Evolutionary conservation across 2,797 vertebrate genomes (phyloP).

Genomic region (Epinephelus malabaricus): DNA sequence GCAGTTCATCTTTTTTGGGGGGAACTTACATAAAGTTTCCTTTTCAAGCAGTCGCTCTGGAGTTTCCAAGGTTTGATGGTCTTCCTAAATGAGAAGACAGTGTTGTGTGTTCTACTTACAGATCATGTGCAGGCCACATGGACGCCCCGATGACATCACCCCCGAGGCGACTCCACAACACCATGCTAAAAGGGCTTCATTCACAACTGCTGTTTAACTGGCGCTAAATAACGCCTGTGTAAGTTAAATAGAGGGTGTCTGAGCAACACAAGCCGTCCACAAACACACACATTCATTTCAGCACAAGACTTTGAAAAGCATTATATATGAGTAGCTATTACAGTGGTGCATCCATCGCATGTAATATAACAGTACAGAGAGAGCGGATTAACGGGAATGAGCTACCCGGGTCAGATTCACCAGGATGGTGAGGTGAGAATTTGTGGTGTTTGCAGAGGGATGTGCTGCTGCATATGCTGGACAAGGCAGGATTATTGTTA

Average conservation of each 20-base stretch:
- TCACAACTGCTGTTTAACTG: slow-evolving; percentile 78
- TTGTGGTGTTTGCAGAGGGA: slow-evolving; percentile 55
- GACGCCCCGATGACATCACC: slow-evolving; percentile 78
- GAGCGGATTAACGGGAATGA: slow-evolving; percentile 45
- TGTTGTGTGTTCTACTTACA: slow-evolving; percentile 66
- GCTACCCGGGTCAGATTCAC: slow-evolving; percentile 21
- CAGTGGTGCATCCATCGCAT: slow-evolving; percentile 35
- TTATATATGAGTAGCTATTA: slow-evolving; percentile 49
- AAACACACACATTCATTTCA: slow-evolving; percentile 57
- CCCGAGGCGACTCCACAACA: slow-evolving; percentile 55
- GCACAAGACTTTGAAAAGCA: slow-evolving; percentile 39
- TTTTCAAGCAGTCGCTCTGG: slow-evolving; percentile 41
- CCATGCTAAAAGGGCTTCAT: slow-evolving; percentile 71
- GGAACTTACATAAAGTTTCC: slow-evolving; percentile 41
- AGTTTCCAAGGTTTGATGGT: slow-evolving; percentile 68
- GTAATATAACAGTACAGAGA: slow-evolving; percentile 22
- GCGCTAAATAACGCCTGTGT: slow-evolving; percentile 70
- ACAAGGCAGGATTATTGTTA: slow-evolving; percentile 38
- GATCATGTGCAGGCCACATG: slow-evolving; percentile 84
- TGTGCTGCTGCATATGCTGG: slow-evolving; percentile 24
- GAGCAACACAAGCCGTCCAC: slow-evolving; percentile 47
- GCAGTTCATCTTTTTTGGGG: slow-evolving; percentile 33
- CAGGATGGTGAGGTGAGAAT: slow-evolving; percentile 37
- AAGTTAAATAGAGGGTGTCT: slow-evolving; percentile 77
- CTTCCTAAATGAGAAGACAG: slow-evolving; percentile 75